phyloP scores from a whole-genome alignment of 2,797 vertebrate genomes.

The Hybognathus amarus region DNA sequence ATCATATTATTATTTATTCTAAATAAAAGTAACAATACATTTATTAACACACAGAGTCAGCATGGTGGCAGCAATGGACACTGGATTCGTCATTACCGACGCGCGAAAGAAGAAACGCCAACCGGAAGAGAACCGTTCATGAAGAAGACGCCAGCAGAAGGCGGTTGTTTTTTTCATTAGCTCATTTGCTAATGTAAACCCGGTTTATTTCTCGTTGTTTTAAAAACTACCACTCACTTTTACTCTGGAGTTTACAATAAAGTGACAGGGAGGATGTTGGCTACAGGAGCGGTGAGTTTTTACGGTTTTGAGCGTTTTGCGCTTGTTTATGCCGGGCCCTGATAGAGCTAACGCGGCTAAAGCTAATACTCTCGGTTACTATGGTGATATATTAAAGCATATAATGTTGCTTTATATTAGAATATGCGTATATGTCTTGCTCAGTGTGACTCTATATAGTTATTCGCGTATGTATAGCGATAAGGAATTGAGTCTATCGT shows the following conservation, averaged over 20 bases:
- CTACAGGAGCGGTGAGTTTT: constrained; percentile 78
- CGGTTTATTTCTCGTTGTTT: constrained; percentile 19
- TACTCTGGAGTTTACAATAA: constrained; percentile 30
- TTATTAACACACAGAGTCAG: neutral
- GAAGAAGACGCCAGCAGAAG: constrained; percentile 1
- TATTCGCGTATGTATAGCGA: neutral
- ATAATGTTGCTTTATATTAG: neutral
- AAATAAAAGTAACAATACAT: neutral
- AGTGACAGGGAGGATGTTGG: constrained; percentile 73
- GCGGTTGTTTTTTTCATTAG: constrained; percentile 12
- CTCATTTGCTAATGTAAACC: constrained; percentile 12
- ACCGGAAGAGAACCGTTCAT: constrained; percentile 8
- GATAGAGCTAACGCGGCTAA: constrained; percentile 34
- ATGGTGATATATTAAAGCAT: constrained; percentile 28
- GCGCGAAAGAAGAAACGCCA: neutral
- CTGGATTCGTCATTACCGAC: neutral
- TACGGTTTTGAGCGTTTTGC: neutral
- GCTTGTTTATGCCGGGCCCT: neutral
- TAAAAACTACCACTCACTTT: constrained; percentile 46
- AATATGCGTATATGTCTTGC: neutral
- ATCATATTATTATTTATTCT: neutral
- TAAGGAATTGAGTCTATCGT: neutral
- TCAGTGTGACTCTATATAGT: too few species aligned
- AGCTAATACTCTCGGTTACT: constrained; percentile 30
- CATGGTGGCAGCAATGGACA: neutral